These are phyloP conservation scores for Pachycephus smyrnensis DNA, from an alignment of 2,888 invertebrate species.

Conservation along the genomic window DNA sequence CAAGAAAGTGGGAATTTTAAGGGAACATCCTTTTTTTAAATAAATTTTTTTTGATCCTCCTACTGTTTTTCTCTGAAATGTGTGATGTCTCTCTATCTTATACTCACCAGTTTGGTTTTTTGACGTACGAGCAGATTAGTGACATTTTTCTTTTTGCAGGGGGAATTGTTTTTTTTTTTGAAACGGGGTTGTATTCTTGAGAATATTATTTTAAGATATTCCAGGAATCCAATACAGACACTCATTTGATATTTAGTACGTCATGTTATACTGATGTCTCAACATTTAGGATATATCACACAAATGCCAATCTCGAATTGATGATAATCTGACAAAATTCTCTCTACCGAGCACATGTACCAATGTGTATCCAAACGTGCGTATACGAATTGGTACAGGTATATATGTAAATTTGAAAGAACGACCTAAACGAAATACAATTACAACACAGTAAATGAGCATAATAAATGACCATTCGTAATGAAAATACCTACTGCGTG, in stretches of 20 bases:
- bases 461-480: constrained; percentile 16
- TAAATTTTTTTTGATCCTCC: background rate
- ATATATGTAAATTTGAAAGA: constrained; percentile 14
- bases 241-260: background rate
- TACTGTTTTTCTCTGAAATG: background rate
- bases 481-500: constrained; percentile 3
- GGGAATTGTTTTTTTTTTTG: background rate
- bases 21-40: background rate
- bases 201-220: background rate
- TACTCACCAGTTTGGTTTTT: background rate
- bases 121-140: background rate
- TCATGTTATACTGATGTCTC: background rate
- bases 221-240: no score
- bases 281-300: background rate
- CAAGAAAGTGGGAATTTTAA: background rate
- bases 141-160: background rate
- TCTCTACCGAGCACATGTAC: background rate
- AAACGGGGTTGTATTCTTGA: background rate
- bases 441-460: constrained; percentile 17
- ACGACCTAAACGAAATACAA: constrained; percentile 17
- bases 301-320: background rate
- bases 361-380: background rate
- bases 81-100: background rate
- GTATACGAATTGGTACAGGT: constrained; percentile 1
- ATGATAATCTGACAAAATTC: background rate